phyloP scores from a whole-genome alignment of 2,797 vertebrate genomes.

The Moxostoma hubbsi region DNA sequence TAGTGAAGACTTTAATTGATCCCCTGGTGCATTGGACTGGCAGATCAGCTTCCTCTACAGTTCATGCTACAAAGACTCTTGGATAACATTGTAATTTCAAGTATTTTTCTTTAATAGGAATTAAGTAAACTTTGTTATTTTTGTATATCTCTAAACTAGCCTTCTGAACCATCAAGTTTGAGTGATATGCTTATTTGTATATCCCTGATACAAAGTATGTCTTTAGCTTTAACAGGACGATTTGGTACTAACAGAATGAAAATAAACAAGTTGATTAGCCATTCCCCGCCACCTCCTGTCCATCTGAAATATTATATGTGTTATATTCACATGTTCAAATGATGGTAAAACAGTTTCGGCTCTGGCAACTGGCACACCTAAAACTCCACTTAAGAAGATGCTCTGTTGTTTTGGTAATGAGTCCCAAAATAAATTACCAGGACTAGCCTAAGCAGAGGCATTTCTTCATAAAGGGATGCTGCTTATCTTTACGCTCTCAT shows the following conservation, averaged over 20 bases:
- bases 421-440: not conserved
- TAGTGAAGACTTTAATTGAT: constrained; percentile 64
- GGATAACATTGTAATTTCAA: not conserved
- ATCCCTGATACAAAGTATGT: not conserved
- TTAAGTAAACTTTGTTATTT: not conserved
- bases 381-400: too few relatives aligned
- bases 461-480: not conserved
- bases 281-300: not conserved
- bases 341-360: too few relatives aligned
- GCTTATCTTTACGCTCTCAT: constrained; percentile 1
- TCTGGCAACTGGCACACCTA: too few relatives aligned
- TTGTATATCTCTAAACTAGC: not conserved
- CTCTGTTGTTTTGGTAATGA: not conserved
- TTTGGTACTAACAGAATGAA: not conserved
- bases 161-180: not conserved
- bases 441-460: not conserved
- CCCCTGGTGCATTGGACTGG: constrained; percentile 60
- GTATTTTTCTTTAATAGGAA: not conserved
- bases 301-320: not conserved
- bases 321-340: too few relatives aligned
- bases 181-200: not conserved
- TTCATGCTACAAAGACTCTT: constrained; percentile 49
- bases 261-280: not conserved
- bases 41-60: constrained; percentile 53
- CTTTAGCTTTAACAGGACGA: not conserved